Evolutionary conservation across 2,888 invertebrate species (phyloP).

Genomic region (Andrena trimmerana): DNA sequence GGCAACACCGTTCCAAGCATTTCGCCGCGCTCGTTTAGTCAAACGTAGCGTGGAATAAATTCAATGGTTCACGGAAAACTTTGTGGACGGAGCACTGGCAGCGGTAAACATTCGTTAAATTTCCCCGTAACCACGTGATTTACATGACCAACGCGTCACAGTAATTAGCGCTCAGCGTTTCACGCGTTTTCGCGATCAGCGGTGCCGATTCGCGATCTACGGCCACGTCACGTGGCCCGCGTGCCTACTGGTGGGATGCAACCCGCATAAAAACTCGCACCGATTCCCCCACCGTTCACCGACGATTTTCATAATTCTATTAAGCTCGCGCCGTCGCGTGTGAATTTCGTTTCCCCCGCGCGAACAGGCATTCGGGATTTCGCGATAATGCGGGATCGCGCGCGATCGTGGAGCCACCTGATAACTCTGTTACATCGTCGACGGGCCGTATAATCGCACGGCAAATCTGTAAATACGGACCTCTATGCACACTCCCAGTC

Average conservation of each 20-base stretch:
- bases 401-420: constrained; percentile 10
- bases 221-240: neutral
- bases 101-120: constrained; percentile 59
- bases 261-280: constrained; percentile 12
- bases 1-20: too few species aligned
- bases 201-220: constrained; percentile 11
- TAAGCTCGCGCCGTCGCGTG: neutral
- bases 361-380: constrained; percentile 11
- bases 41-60: constrained; percentile 34
- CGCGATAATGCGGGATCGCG: constrained; percentile 18
- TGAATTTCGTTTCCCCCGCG: constrained; percentile 12
- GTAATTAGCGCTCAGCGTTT: constrained; percentile 52
- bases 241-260: neutral
- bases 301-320: constrained; percentile 37
- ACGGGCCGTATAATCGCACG: neutral
- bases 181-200: constrained; percentile 28
- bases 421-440: constrained; percentile 32
- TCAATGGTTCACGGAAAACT: constrained; percentile 46
- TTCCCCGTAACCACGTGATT: constrained; percentile 52
- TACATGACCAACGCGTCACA: constrained; percentile 37
- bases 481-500: neutral
- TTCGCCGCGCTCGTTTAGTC: constrained; percentile 15
- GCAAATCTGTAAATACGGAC: constrained; percentile 9
- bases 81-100: constrained; percentile 33
- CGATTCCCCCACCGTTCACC: neutral